These are phyloP conservation scores for Hyphantria cunea DNA, from an alignment of 1,140 invertebrate genomes.

Conservation along the genomic window DNA sequence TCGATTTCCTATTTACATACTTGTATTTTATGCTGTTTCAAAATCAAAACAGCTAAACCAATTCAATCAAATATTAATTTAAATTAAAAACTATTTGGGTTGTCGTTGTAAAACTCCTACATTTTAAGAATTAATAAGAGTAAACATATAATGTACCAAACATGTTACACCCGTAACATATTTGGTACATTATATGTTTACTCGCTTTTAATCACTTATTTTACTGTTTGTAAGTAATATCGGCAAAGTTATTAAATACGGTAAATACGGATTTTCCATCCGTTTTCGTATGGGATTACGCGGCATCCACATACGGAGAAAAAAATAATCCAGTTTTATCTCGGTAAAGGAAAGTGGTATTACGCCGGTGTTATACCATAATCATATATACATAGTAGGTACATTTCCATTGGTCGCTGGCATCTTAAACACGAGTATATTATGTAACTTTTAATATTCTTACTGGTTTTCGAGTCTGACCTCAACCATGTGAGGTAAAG, in stretches of 20 bases:
- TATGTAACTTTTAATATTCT: no score
- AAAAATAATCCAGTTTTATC: constrained; percentile 1
- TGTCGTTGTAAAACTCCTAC: no score
- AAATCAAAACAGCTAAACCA: no score
- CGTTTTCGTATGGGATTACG: constrained; percentile 9
- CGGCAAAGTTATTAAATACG: constrained; percentile 23
- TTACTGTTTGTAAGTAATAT: constrained; percentile 29
- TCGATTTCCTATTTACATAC: neutral
- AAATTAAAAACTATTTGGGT: no score
- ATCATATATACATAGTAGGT: neutral
- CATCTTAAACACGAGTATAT: no score
- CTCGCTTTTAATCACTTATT: constrained; percentile 38
- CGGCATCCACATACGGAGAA: neutral
- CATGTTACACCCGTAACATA: no score
- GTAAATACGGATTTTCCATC: constrained; percentile 3
- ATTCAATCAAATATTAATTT: no score
- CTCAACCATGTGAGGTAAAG: no score
- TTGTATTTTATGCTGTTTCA: no score
- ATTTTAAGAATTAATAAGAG: no score
- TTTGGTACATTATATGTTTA: constrained; percentile 40
- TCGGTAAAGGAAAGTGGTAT: constrained; percentile 4
- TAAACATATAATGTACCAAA: no score
- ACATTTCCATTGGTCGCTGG: neutral
- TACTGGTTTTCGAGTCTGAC: no score
- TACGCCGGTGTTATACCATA: neutral